phyloP scores from a whole-genome alignment of 2,797 vertebrate species.

The Amblyopsis hoosieri region DNA sequence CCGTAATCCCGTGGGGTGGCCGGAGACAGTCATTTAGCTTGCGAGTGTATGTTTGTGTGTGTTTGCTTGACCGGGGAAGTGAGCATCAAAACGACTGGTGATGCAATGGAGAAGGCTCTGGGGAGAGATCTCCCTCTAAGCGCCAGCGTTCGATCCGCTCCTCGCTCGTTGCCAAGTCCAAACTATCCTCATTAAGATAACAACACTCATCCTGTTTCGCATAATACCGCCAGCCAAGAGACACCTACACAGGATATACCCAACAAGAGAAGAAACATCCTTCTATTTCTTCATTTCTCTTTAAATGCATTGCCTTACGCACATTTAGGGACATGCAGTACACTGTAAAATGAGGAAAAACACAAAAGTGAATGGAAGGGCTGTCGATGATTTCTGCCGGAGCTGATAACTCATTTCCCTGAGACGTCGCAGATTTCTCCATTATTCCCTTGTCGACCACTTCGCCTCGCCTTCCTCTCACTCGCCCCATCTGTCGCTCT shows the following conservation, averaged over 20 bases:
- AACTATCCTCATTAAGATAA: slow-evolving; percentile 72
- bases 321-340: slow-evolving; percentile 25
- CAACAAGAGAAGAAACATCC: slow-evolving; percentile 10
- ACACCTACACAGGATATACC: slow-evolving; percentile 35
- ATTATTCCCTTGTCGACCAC: slow-evolving; percentile 58
- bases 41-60: slow-evolving; percentile 1
- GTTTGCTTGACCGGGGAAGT: slow-evolving; percentile 23
- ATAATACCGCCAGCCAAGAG: slow-evolving; percentile 48
- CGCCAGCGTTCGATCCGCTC: slow-evolving; percentile 55
- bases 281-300: slow-evolving; percentile 5
- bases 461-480: slow-evolving; percentile 16
- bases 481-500: slow-evolving; percentile 18
- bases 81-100: slow-evolving; percentile 57
- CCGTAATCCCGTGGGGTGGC: background rate
- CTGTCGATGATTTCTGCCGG: slow-evolving; percentile 38
- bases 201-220: slow-evolving; percentile 52
- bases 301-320: slow-evolving; percentile 12
- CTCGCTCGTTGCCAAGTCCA: slow-evolving; percentile 61
- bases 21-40: slow-evolving; percentile 22
- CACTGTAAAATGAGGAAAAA: slow-evolving; percentile 11
- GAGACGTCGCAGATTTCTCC: slow-evolving; percentile 53
- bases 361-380: slow-evolving; percentile 1
- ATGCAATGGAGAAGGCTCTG: slow-evolving; percentile 58
- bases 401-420: slow-evolving; percentile 44
- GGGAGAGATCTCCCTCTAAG: slow-evolving; percentile 67